Evolutionary conservation across 92 coral and sea anemone genomes (phyloP), one percentile per base, ranked within the genome.

Genomic region (Bergia puertoricense): DNA sequence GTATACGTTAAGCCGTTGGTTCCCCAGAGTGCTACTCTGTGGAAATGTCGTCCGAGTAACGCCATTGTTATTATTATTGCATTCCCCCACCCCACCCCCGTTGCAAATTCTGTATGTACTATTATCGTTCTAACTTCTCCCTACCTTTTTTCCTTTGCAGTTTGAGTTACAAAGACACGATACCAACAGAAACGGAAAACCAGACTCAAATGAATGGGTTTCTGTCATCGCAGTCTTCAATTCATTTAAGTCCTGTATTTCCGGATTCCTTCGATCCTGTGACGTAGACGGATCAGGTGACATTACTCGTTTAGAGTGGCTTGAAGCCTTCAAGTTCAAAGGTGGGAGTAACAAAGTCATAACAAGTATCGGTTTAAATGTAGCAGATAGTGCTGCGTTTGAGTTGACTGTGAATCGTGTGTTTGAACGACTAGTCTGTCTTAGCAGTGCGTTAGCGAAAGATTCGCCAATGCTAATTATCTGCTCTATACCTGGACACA

Each of bases 221-320:
- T 84, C 87, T 15, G 44, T 46, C 66, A n/a, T 84, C 42, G 36
- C 22, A 37, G 87, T 14, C 0, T 71, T 71, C 8, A 15, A 14
- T 14, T 79, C 87, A 2, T 84, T 71, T 39, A 16, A 4, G 8
- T 67, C 37, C 6, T 84, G 87, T 7, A 84, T 84, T 54, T n/a
- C 45, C 46, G 87, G 87, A 10, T 84, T 71, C 79, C 87, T 84
- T 15, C 78, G 36, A 51, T 84, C 87, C 3, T 84, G 87, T 84
- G 87, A 84, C 44, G 87, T 84, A 84, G 87, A 84, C 15, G 87
- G 46, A 18, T 84, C 87, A 71, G 65, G 79, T 9, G 77, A 51
- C n/a, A 84, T 84, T 48, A 20, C 79, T 15, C 78, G 46, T 16
- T 84, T 68, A 54, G 87, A 71, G 79, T 84, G 87, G 87, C 45